Evolutionary conservation across 2,113 vertebrate genomes (phyloP), one percentile per base, ranked within the genome.

Genomic region (Macaca nemestrina): DNA sequence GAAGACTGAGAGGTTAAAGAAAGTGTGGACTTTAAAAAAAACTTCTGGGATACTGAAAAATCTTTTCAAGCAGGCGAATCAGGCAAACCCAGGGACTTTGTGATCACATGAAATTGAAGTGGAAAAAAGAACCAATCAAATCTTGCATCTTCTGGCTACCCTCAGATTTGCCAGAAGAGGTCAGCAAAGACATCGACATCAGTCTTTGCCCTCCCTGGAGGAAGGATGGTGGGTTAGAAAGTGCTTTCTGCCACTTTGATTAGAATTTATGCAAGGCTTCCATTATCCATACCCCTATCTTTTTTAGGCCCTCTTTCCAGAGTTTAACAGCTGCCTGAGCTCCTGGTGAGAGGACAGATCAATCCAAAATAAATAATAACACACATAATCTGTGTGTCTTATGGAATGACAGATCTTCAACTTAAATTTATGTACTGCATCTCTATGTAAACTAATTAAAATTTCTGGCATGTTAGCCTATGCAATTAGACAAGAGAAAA

Each of bases 161-260:
- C 96, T 96, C 40, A 61, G 22, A 94, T 90, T 90, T 59, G 11
- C 88, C 57, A 57, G 78, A 91, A 93, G 81, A 93, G 76, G 81
- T 94, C 64, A 97, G 59, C 70, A 96, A 76, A 90, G 55, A 55
- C 7, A 45, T 67, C 61, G 9, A 5, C 40, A 43, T 73, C 22
- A 25, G 43, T 64, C 83, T 86, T 79, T 73, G 12, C 18, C 12
- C 17, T 59, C 27, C 4, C 38, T 8, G 23, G 6, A 64, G 64
- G 76, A 32, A n/a, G 50, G 12, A 30, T 22, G 7, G 16, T 14
- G 61, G 40, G 20, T 68, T 35, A 55, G 43, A 9, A 68, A 79
- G 40, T 3, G 22, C 16, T 30, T 72, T 79, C 73, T 86, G 22
- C 20, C 22, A 43, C 9, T 10, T 48, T 5, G 30, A 38, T 18